Evolutionary conservation across 1,140 invertebrate species (phyloP).

Genomic region (Drosophila grimshawi): DNA sequence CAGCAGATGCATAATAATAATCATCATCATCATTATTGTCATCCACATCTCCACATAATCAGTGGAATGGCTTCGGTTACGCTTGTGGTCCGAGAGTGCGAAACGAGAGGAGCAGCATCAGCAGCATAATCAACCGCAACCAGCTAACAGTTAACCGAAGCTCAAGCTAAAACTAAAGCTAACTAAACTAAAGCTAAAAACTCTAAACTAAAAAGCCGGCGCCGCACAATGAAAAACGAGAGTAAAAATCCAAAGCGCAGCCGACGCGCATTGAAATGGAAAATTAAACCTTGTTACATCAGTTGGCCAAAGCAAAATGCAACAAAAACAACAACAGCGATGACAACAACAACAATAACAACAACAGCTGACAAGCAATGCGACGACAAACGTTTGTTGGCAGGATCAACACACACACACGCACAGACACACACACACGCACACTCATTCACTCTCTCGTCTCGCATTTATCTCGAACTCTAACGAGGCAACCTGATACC

Average conservation of each 20-base stretch:
- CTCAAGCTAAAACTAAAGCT: slow-evolving; percentile 4
- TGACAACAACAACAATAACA: slow-evolving; percentile 48
- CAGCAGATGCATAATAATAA: slow-evolving; percentile 41
- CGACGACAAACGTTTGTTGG: slow-evolving; percentile 58
- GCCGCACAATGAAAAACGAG: slow-evolving; percentile 81
- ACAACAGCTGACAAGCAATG: slow-evolving; percentile 47
- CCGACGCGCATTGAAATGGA: slow-evolving; percentile 81
- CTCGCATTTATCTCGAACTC: slow-evolving; percentile 35
- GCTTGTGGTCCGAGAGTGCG: slow-evolving; percentile 44
- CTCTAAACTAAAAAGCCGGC: slow-evolving; percentile 11
- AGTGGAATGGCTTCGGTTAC: slow-evolving; percentile 55
- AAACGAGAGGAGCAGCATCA: slow-evolving; percentile 19
- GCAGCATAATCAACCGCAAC: slow-evolving; percentile 72
- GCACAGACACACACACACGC: slow-evolving; percentile 22
- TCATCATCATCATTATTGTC: slow-evolving; percentile 41
- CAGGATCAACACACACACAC: slow-evolving; percentile 60
- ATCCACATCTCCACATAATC: slow-evolving; percentile 61
- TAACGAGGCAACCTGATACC: slow-evolving; percentile 78
- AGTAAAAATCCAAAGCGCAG: slow-evolving; percentile 77
- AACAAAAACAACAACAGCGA: slow-evolving; percentile 7
- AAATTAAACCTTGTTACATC: slow-evolving; percentile 84
- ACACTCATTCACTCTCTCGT: slow-evolving; percentile 40
- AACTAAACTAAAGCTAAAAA: neutral
- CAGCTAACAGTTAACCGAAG: slow-evolving; percentile 17
- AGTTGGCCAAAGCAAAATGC: slow-evolving; percentile 63